Evolutionary conservation across 2,113 vertebrate species (phyloP).

Genomic region (Carassius gibelio): DNA sequence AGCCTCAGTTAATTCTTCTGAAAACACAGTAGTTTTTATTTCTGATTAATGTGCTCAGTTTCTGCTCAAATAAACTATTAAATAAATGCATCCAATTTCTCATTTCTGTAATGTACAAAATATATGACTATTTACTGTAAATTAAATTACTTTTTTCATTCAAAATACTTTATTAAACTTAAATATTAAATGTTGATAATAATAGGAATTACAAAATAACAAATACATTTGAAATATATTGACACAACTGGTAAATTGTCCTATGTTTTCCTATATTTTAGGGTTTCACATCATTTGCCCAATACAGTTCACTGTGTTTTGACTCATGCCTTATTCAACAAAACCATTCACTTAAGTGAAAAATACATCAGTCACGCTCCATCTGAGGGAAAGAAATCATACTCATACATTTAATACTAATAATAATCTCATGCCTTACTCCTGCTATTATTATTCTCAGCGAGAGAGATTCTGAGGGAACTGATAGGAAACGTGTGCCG

Average conservation of each 20-base stretch:
- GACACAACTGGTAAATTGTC: not conserved
- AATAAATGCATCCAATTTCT: not conserved
- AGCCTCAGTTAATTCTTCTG: not conserved
- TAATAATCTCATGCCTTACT: not conserved
- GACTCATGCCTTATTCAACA: not conserved
- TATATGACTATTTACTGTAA: not conserved
- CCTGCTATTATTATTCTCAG: conserved; percentile 9
- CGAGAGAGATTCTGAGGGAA: not conserved
- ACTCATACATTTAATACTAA: not conserved
- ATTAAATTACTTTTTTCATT: not conserved
- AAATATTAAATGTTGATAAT: not conserved
- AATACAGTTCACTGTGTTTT: not conserved
- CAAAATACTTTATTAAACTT: not conserved
- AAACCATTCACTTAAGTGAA: not conserved
- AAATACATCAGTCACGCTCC: not conserved
- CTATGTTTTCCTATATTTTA: not conserved
- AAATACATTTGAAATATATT: not conserved
- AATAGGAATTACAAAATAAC: not conserved
- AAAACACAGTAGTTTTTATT: not conserved
- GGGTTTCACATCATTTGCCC: not conserved
- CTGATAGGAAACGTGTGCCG: conserved; percentile 48
- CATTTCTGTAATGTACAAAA: not conserved
- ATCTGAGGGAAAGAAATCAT: not conserved
- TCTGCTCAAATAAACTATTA: not conserved
- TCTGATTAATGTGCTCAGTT: not conserved